Conservation (phyloP, 2,113 vertebrate genomes). For the Stomatorhinus ivindoensis region DNA sequence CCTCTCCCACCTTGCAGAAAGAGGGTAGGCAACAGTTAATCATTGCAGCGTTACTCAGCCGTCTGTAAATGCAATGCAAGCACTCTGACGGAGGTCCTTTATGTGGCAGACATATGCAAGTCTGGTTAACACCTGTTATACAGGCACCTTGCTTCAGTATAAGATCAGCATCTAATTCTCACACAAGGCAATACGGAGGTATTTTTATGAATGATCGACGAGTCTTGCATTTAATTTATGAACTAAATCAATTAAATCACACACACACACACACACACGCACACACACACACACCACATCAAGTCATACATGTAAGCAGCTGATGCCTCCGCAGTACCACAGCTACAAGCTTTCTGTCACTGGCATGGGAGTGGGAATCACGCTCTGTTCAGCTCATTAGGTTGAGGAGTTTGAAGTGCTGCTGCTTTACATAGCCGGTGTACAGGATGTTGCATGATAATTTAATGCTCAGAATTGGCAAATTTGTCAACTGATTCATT, state of each 20-base stretch:
- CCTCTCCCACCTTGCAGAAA: conserved; percentile 15
- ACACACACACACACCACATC: conserved; percentile 44
- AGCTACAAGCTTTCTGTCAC: conserved; percentile 42
- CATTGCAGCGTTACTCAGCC: conserved; percentile 24
- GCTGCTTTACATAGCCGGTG: conserved; percentile 58
- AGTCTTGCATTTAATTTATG: not conserved
- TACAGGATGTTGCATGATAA: conserved; percentile 62
- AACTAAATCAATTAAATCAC: conserved; percentile 22
- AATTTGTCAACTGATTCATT: conserved; percentile 62
- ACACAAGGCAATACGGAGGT: not conserved
- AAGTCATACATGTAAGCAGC: conserved; percentile 34
- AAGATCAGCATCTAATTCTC: conserved; percentile 43
- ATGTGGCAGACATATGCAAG: not conserved
- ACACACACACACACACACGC: conserved; percentile 41
- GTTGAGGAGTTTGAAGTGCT: conserved; percentile 56
- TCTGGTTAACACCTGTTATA: conserved; percentile 41
- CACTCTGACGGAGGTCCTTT: conserved; percentile 48
- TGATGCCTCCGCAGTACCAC: conserved; percentile 44
- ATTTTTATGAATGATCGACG: not conserved
- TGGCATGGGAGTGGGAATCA: conserved; percentile 36
- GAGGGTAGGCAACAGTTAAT: conserved; percentile 39
- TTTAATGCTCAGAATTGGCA: conserved; percentile 59
- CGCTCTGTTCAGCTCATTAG: conserved; percentile 59
- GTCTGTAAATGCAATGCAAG: conserved; percentile 38
- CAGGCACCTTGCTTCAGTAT: conserved; percentile 45